A percentile compares a stretch with the other conserved stretches of the same genome.
These are phyloP conservation scores for Rhea pennata DNA, from an alignment of 2,113 vertebrate genomes.

Conservation along the genomic window DNA sequence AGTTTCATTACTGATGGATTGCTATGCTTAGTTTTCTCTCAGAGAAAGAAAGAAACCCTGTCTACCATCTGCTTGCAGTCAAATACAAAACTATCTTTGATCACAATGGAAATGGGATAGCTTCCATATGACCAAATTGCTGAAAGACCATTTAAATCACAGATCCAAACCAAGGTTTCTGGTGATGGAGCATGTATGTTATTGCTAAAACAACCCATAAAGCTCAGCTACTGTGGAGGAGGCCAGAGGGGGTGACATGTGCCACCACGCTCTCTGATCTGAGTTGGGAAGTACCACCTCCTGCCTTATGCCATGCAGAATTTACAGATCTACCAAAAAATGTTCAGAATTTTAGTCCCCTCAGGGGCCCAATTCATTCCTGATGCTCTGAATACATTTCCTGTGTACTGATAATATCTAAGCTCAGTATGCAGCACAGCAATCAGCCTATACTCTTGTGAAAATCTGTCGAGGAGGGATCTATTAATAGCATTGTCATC, in stretches of 20 bases:
- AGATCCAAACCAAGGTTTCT: not conserved
- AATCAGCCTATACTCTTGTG: not conserved
- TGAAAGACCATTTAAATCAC: not conserved
- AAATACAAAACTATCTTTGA: not conserved
- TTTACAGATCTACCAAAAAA: not conserved
- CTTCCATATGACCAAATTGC: not conserved
- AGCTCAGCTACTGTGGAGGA: not conserved
- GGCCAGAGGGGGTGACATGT: not conserved
- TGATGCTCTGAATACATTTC: not conserved
- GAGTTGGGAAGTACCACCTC: not conserved
- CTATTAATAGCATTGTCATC: conserved; percentile 54
- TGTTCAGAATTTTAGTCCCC: not conserved
- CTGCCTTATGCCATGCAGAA: not conserved
- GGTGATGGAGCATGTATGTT: not conserved
- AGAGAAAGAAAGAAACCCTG: not conserved
- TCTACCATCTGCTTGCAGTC: not conserved
- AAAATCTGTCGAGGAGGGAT: conserved; percentile 16
- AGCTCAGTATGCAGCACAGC: not conserved
- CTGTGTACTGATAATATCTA: not conserved
- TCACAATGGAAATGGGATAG: not conserved
- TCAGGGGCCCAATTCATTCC: not conserved
- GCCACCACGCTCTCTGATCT: not conserved
- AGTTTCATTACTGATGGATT: not conserved
- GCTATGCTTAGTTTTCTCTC: not conserved
- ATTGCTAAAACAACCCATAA: not conserved